Evolutionary conservation across 2,113 vertebrate genomes (phyloP).

Genomic region (Rhadina sibilatrix): DNA sequence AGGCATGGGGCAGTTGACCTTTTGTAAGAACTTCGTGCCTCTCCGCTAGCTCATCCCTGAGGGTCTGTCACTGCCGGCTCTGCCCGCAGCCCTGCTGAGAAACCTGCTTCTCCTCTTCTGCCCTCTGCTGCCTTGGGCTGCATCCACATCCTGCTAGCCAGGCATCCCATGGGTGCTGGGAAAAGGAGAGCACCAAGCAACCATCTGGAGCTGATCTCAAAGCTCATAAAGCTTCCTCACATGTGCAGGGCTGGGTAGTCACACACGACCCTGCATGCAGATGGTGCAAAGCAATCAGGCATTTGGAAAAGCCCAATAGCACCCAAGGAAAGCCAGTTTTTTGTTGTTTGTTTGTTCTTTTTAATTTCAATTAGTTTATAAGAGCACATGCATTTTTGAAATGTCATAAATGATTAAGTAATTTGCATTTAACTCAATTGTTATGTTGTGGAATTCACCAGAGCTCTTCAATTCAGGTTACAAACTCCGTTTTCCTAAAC

Average conservation of each 20-base stretch:
- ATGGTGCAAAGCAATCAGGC: not conserved
- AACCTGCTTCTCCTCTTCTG: not conserved
- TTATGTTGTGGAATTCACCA: not conserved
- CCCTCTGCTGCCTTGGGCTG: not conserved
- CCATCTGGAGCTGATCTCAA: not conserved
- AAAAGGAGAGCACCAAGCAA: not conserved
- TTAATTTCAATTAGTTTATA: not conserved
- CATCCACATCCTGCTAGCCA: not conserved
- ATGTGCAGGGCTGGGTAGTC: not conserved
- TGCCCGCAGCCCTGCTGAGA: not conserved
- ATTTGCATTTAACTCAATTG: conserved; percentile 44
- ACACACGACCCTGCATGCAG: not conserved
- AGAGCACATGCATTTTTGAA: not conserved
- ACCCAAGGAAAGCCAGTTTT: not conserved
- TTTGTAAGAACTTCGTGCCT: not conserved
- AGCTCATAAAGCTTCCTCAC: not conserved
- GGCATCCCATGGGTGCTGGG: not conserved
- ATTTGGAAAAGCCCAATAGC: not conserved
- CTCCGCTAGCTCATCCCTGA: not conserved
- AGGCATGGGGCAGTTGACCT: not conserved
- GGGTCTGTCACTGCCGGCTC: not conserved
- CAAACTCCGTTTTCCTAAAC: conserved; percentile 57
- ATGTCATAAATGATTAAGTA: not conserved
- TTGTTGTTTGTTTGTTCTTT: not conserved
- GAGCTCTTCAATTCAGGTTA: conserved; percentile 32